phyloP scores from a whole-genome alignment of 1,140 invertebrate species.

The Platorchestia sp. region DNA sequence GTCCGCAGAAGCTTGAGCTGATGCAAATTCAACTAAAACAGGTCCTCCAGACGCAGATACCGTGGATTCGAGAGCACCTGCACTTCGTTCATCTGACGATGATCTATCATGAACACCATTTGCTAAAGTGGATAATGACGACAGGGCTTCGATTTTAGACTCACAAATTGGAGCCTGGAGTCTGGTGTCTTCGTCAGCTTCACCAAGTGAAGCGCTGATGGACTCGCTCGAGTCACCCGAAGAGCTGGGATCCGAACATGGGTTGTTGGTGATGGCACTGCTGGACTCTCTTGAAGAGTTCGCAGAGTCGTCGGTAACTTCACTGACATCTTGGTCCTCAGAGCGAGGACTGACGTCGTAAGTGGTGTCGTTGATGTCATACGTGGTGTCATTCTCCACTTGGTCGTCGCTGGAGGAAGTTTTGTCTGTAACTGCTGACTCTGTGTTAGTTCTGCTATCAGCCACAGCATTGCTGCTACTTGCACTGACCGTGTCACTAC shows the following conservation, averaged over 20 bases:
- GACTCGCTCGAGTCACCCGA: background rate
- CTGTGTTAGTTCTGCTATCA: background rate
- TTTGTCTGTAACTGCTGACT: background rate
- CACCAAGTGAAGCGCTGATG: constrained; percentile 19
- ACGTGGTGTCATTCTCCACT: background rate
- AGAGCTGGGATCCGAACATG: constrained; percentile 29
- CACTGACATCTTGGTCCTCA: background rate
- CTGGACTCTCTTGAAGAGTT: constrained; percentile 33
- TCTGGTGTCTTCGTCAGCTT: background rate
- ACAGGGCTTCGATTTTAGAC: background rate
- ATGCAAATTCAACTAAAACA: background rate
- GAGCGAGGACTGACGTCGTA: constrained; percentile 15
- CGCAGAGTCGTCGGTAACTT: background rate
- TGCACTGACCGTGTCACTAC: background rate
- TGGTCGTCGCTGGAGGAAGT: background rate
- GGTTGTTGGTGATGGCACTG: constrained; percentile 37
- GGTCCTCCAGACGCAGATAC: background rate
- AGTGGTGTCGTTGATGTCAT: background rate
- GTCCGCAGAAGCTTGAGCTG: background rate
- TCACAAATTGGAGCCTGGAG: background rate
- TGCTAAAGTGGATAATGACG: background rate
- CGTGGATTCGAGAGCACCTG: background rate
- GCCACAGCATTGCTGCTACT: background rate
- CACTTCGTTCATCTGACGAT: background rate
- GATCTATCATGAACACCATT: background rate